A percentile compares a stretch with the other conserved stretches of the same genome.
Evolutionary conservation across 1,140 invertebrate genomes (phyloP).

Genomic region (Zeugodacus cucurbitae): DNA sequence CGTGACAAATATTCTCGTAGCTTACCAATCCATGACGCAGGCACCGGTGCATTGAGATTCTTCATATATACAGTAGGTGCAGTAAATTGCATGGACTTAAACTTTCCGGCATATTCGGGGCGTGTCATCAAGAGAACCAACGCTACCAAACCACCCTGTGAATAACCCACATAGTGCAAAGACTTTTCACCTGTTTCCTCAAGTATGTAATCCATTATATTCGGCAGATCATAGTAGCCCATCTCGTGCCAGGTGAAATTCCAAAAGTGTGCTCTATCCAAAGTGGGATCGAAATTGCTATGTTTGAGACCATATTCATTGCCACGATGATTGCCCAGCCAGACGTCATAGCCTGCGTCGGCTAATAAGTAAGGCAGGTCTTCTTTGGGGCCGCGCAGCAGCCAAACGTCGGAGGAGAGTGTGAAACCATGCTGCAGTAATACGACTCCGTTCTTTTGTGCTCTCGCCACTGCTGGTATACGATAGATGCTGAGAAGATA

Average conservation of each 20-base stretch:
- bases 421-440: constrained; percentile 57
- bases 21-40: background rate
- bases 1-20: constrained; percentile 47
- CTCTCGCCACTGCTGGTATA: constrained; percentile 61
- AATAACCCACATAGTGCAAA: constrained; percentile 75
- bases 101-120: constrained; percentile 67
- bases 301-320: constrained; percentile 74
- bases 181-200: constrained; percentile 64
- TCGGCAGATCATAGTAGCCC: constrained; percentile 71
- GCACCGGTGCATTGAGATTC: background rate
- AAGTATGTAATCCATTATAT: constrained; percentile 70
- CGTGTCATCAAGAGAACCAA: constrained; percentile 68
- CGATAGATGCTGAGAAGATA: constrained; percentile 72
- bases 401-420: constrained; percentile 53
- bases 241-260: constrained; percentile 75
- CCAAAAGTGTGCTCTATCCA: constrained; percentile 63
- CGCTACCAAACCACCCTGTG: constrained; percentile 71
- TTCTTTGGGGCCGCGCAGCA: constrained; percentile 51
- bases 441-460: constrained; percentile 43
- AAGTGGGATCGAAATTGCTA: constrained; percentile 47
- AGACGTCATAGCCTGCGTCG: constrained; percentile 71
- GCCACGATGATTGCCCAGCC: constrained; percentile 72
- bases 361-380: constrained; percentile 53
- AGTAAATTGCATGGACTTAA: constrained; percentile 69
- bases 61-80: constrained; percentile 71